These are phyloP conservation scores for Lichenostomus cassidix DNA, from an alignment of 2,113 vertebrate species.

Conservation along the genomic window DNA sequence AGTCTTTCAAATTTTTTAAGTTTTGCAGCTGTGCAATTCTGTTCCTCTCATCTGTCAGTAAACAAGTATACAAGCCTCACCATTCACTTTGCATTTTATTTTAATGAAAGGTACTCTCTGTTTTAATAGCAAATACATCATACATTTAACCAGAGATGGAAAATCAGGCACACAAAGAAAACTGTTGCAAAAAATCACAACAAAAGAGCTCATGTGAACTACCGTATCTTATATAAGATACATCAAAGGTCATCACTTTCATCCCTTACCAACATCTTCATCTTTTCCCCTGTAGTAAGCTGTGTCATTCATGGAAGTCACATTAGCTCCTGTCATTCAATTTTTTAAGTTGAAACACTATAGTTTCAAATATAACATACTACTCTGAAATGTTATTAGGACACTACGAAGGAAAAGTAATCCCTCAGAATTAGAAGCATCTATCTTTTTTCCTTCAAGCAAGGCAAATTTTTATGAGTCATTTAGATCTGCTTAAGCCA, in stretches of 20 bases:
- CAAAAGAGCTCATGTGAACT: background rate
- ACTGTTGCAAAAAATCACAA: background rate
- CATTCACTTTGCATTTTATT: background rate
- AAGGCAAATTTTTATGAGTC: background rate
- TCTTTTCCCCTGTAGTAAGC: background rate
- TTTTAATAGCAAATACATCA: background rate
- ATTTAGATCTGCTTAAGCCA: background rate
- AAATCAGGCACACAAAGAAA: background rate
- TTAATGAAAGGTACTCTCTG: background rate
- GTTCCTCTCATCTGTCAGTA: background rate
- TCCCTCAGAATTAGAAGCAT: background rate
- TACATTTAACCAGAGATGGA: background rate
- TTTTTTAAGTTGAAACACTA: background rate
- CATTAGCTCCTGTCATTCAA: background rate
- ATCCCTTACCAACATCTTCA: background rate
- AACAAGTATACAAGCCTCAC: background rate
- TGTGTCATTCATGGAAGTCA: background rate
- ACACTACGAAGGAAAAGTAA: background rate
- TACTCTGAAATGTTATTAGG: background rate
- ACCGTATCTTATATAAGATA: background rate
- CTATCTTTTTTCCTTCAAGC: background rate
- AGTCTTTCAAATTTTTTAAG: background rate
- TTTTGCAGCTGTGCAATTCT: slow-evolving; percentile 9
- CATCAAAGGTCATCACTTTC: background rate
- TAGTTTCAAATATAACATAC: background rate